These are phyloP conservation scores for Heliconius erato DNA, from an alignment of 2,888 invertebrate species.

Conservation along the genomic window DNA sequence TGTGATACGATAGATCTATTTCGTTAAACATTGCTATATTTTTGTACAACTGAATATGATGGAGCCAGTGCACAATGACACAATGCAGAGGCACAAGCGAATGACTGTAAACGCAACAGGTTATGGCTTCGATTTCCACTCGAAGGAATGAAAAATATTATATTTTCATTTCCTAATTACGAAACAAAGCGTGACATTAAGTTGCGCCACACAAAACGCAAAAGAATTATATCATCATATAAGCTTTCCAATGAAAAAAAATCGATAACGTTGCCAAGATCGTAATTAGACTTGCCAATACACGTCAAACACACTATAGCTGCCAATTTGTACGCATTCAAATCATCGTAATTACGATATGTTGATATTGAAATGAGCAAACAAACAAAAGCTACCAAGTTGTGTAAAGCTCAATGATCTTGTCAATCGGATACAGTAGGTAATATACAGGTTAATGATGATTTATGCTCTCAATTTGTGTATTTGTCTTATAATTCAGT, in stretches of 20 bases:
- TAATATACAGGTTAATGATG: background rate
- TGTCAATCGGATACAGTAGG: background rate
- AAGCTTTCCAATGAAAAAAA: constrained; percentile 4
- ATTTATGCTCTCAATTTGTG: background rate
- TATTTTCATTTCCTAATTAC: too few species aligned
- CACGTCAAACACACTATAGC: background rate
- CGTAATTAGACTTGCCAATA: constrained; percentile 11
- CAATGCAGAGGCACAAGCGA: too few species aligned
- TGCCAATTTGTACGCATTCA: constrained; percentile 10
- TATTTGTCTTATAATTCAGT: background rate
- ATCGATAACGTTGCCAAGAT: constrained; percentile 1
- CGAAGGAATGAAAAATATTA: too few species aligned
- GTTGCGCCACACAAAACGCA: too few species aligned
- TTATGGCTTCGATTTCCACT: too few species aligned
- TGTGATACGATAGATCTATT: background rate
- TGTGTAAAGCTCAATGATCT: background rate
- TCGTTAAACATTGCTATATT: too few species aligned
- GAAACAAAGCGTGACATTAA: too few species aligned
- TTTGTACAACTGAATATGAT: too few species aligned
- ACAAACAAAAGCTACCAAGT: background rate
- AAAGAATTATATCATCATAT: background rate
- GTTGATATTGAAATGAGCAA: background rate
- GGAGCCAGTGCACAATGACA: too few species aligned
- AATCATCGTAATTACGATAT: constrained; percentile 1
- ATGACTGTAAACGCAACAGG: too few species aligned